Percentiles rank a stretch among this genome's conserved stretches.
Conservation (phyloP, 2,797 vertebrate species). For the Peromyscus melanophrys region DNA sequence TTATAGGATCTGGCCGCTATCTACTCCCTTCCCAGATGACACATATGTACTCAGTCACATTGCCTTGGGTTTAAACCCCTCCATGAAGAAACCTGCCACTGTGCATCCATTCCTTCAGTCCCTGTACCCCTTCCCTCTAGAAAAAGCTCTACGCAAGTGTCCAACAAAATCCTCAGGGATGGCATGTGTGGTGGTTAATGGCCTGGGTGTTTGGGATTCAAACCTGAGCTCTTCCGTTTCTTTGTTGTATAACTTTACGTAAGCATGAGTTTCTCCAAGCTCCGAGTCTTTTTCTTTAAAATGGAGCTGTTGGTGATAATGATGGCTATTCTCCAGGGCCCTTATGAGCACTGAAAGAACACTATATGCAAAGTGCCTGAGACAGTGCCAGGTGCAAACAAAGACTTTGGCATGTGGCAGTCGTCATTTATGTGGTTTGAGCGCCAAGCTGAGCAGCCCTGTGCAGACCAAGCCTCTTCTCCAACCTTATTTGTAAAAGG, state of each 20-base stretch:
- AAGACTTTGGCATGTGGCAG: background rate
- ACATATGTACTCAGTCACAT: background rate
- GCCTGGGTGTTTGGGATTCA: background rate
- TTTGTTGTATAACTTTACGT: background rate
- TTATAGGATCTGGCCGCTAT: background rate
- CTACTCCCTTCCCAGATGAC: background rate
- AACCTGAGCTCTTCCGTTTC: background rate
- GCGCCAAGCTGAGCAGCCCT: background rate
- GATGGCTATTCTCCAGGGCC: background rate
- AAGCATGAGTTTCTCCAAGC: background rate
- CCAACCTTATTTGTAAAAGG: background rate
- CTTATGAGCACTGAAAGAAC: background rate
- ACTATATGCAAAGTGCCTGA: background rate
- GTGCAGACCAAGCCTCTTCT: background rate
- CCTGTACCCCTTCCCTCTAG: too few species aligned
- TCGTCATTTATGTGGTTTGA: background rate
- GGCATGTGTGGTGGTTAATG: background rate
- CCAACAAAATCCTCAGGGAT: background rate
- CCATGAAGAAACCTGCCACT: background rate
- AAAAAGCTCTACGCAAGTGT: background rate
- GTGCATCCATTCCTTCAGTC: too few species aligned
- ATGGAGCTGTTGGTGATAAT: background rate
- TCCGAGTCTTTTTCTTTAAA: constrained; percentile 32
- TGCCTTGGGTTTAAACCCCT: background rate
- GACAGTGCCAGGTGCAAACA: background rate